phyloP scores from a whole-genome alignment of 2,797 vertebrate species.

The Pristis pectinata region DNA sequence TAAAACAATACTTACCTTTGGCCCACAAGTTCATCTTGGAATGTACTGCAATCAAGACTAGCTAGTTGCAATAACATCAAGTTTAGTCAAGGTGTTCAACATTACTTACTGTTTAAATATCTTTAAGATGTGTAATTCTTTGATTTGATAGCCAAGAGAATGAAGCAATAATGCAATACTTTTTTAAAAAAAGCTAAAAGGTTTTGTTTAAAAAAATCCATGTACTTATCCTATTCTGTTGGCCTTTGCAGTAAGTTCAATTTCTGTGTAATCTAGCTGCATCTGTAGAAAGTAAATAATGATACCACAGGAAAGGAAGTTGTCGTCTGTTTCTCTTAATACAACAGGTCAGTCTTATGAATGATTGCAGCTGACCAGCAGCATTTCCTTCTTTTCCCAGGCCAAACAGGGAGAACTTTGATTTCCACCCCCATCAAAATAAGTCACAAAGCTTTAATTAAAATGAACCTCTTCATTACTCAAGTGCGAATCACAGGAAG shows the following conservation, averaged over 20 bases:
- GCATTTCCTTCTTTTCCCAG: slow-evolving; percentile 32
- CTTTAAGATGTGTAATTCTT: not conserved
- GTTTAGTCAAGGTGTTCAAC: not conserved
- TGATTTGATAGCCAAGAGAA: not conserved
- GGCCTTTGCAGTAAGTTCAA: not conserved
- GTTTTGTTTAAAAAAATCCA: not conserved
- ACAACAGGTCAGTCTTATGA: slow-evolving; percentile 38
- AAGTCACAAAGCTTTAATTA: not conserved
- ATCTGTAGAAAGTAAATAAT: not conserved
- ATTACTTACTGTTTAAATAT: too few species aligned
- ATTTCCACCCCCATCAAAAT: not conserved
- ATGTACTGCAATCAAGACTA: too few species aligned
- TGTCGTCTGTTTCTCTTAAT: slow-evolving; percentile 19
- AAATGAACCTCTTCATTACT: not conserved
- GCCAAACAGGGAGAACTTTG: not conserved
- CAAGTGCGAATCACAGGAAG: not conserved
- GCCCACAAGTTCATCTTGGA: not conserved
- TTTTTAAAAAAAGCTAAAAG: not conserved
- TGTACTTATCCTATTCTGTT: not conserved
- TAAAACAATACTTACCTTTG: not conserved
- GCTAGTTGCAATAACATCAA: not conserved
- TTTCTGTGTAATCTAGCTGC: not conserved
- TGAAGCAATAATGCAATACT: not conserved
- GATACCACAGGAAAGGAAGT: slow-evolving; percentile 35
- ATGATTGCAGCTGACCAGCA: slow-evolving; percentile 34